Base-by-base conservation (phyloP, 2,113 vertebrate genomes). In the Canis aureus region DNA sequence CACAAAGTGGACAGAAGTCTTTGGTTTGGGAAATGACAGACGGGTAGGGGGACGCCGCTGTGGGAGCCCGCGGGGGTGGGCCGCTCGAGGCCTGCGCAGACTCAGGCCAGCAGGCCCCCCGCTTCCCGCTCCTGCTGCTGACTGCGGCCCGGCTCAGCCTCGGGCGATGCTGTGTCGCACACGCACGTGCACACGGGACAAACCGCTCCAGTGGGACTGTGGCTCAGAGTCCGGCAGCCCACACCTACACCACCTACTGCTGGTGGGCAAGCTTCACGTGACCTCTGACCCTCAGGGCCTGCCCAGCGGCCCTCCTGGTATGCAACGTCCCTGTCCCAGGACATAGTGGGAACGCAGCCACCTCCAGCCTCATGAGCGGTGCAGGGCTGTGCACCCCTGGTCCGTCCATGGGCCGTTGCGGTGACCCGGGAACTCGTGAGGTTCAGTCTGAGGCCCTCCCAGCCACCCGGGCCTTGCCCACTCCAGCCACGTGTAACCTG, bases 1-100 rank as follows among this genome's bases (percentile, higher is more conserved):
- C 43, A 43, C 43, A 43, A 43, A 43, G n/a, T 20, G 15, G 67
- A 74, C 43, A 1, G 55, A 57, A 13, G 57, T 64, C 20, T 67
- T 60, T 59, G 49, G 62, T 55, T 60, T 57, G 83, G 57, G 64
- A 69, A 66, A 23, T 43, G 85, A 62, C 69, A 93, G 2, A 38
- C 0, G 32, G 22, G 66, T 55, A 53, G 53, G 11, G 69, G 11
- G 6, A 57, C 0, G 4, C 6, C 0, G 9, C 8, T 7, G 5
- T 3, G 3, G 85, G 69, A 60, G n/a, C 51, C 32, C 11, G 25
- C 27, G n/a, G 53, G 69, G 67, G 51, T 27, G 16, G 66, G 51
- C 38, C 79, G 23, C 2, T 20, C 2, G 38, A 74, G 55, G 16
- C 19, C 66, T 38, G 27, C n/a, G 32, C n/a, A 32, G 8, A 27